Percentiles rank a stretch among this genome's conserved stretches.
Conservation (phyloP, 2,113 vertebrate genomes). For the Tiliqua scincoides region DNA sequence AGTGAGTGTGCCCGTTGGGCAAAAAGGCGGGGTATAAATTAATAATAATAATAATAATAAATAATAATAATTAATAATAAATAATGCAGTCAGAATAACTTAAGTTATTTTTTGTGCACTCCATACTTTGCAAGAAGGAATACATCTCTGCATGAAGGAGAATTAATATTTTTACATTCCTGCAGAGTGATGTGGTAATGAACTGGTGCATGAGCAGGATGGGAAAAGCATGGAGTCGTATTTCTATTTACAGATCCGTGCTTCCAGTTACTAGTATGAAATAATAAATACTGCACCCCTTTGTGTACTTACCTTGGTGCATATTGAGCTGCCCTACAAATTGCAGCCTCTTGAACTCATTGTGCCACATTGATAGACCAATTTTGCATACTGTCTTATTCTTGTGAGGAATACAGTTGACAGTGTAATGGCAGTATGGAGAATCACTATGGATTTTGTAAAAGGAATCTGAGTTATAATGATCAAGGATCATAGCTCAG, state of each 20-base stretch:
- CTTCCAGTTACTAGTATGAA: background rate
- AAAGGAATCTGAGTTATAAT: background rate
- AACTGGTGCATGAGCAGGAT: background rate
- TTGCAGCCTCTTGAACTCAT: background rate
- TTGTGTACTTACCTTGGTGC: background rate
- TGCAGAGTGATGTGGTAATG: background rate
- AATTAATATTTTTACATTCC: conserved; percentile 7
- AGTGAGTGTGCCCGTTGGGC: too few species aligned
- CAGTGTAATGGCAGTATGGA: background rate
- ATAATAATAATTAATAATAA: too few species aligned
- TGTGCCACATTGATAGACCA: background rate
- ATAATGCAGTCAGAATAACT: background rate
- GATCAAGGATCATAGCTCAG: too few species aligned
- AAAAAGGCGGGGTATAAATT: too few species aligned
- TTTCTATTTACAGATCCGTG: background rate
- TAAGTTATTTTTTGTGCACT: background rate
- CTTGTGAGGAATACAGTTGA: background rate
- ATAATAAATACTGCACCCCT: background rate
- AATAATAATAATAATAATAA: too few species aligned
- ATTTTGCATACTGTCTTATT: background rate
- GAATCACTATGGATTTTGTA: background rate
- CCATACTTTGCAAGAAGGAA: background rate
- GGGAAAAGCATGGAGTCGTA: background rate
- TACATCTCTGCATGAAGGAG: background rate
- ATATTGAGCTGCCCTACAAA: background rate